Conservation (phyloP, 2,888 invertebrate genomes). For the Nezara viridula region DNA sequence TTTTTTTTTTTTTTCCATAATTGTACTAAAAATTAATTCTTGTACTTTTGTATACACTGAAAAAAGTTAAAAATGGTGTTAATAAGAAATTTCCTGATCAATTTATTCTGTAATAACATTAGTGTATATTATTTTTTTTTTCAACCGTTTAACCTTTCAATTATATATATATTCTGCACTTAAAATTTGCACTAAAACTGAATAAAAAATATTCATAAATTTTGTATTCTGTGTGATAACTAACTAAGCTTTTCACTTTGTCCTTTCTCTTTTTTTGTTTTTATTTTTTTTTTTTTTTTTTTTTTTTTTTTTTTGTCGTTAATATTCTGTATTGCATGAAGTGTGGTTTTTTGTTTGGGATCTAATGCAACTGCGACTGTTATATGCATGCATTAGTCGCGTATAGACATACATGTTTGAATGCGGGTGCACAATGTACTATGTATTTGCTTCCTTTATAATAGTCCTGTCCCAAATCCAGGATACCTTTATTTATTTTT, state of each 20-base stretch:
- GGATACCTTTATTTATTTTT: constrained; percentile 56
- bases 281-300: constrained; percentile 17
- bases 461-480: constrained; percentile 60
- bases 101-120: not conserved
- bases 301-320: constrained; percentile 8
- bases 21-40: too few species aligned
- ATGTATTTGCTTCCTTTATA: constrained; percentile 62
- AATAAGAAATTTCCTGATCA: not conserved
- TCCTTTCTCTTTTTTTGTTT: not conserved
- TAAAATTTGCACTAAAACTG: not conserved
- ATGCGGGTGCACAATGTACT: constrained; percentile 65
- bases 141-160: not conserved
- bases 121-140: not conserved
- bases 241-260: constrained; percentile 25
- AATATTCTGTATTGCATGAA: constrained; percentile 48
- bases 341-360: constrained; percentile 29
- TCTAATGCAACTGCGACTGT: constrained; percentile 47
- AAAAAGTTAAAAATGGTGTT: not conserved
- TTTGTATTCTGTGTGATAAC: constrained; percentile 8
- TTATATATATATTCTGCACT: constrained; percentile 10
- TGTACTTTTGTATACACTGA: not conserved
- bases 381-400: constrained; percentile 55
- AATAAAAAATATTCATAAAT: not conserved
- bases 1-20: too few species aligned
- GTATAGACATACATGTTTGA: constrained; percentile 62